These are phyloP conservation scores for Malurus leucopterus DNA, from an alignment of 2,797 vertebrate genomes.

Conservation along the genomic window DNA sequence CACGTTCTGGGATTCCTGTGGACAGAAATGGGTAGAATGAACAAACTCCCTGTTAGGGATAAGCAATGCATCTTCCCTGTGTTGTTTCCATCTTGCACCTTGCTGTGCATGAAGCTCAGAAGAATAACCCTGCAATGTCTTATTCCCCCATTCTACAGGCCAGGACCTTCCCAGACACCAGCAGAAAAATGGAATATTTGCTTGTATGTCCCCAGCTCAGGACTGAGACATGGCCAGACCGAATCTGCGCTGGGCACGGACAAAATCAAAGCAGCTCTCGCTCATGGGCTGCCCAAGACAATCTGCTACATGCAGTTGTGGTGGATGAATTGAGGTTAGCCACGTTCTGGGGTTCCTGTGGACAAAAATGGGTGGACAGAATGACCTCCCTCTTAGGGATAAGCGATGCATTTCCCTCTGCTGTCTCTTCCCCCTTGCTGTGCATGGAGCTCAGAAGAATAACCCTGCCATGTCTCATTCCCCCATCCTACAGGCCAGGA, in stretches of 20 bases:
- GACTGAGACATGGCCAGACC: neutral
- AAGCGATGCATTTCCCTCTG: neutral
- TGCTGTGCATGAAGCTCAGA: neutral
- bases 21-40: neutral
- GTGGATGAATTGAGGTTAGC: neutral
- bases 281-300: neutral
- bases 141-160: neutral
- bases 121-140: neutral
- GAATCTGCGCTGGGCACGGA: neutral
- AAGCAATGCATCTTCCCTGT: neutral
- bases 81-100: no score
- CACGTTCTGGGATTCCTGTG: neutral
- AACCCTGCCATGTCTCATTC: neutral
- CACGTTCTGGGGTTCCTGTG: neutral
- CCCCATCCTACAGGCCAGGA: neutral
- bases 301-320: neutral
- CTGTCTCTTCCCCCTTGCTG: neutral
- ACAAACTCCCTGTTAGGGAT: neutral
- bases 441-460: accelerated
- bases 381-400: neutral
- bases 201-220: neutral
- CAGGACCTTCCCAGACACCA: neutral
- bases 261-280: neutral
- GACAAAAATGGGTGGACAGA: neutral
- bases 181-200: neutral